Evolutionary conservation across 2,888 invertebrate species (phyloP).

Genomic region (Apodemia mormo): DNA sequence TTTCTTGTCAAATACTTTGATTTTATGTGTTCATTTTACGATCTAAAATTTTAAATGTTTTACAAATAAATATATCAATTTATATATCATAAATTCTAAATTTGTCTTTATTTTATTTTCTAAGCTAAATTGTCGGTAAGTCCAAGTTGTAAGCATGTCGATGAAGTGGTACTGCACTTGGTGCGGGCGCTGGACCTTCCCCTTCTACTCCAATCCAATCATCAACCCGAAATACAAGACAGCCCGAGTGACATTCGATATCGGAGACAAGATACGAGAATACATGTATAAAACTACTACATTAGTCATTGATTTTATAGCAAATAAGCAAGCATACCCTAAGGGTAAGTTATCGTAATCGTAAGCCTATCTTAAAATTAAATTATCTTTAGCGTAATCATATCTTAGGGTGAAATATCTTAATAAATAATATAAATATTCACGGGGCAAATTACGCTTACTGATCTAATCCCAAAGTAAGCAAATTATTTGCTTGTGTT

Average conservation of each 20-base stretch:
- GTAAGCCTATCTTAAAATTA: no score
- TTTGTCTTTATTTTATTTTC: background rate
- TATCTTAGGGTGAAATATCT: no score
- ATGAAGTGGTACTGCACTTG: background rate
- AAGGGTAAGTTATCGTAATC: background rate
- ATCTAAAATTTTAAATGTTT: no score
- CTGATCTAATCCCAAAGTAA: no score
- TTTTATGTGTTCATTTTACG: no score
- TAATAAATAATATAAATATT: no score
- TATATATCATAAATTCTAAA: no score
- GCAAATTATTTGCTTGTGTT: no score
- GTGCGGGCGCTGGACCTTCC: background rate
- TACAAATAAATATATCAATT: no score
- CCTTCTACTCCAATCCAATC: background rate
- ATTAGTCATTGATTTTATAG: background rate
- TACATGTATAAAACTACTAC: background rate
- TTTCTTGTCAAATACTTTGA: no score
- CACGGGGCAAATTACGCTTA: no score
- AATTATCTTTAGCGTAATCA: no score
- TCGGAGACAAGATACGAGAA: background rate
- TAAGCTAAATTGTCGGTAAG: background rate
- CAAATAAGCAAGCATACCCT: constrained; percentile 4
- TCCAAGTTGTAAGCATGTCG: background rate
- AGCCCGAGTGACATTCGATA: background rate
- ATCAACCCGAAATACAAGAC: background rate